These are phyloP conservation scores for Nomada fabriciana DNA, from an alignment of 2,888 invertebrate genomes.

Conservation along the genomic window DNA sequence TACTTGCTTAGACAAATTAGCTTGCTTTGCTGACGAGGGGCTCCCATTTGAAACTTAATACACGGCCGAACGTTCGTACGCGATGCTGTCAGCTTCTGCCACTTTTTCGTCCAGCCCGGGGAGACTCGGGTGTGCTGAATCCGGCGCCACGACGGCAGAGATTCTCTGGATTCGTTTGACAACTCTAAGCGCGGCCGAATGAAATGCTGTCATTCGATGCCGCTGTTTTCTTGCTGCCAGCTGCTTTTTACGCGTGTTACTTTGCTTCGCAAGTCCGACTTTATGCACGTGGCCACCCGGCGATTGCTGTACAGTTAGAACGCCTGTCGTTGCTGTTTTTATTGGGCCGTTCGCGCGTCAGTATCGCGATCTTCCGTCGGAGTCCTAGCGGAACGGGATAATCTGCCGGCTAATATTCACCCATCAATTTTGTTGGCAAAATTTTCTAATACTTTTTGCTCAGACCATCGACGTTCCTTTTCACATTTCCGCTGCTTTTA, in stretches of 20 bases:
- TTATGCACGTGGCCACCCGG: neutral
- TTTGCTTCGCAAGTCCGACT: neutral
- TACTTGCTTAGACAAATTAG: conserved; percentile 59
- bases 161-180: neutral
- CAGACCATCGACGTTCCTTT: too few relatives aligned
- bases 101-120: conserved; percentile 28
- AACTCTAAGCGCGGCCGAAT: conserved; percentile 34
- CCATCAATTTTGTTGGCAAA: too few relatives aligned
- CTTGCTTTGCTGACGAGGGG: conserved; percentile 32
- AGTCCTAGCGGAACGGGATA: too few relatives aligned
- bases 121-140: conserved; percentile 19
- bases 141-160: conserved; percentile 6
- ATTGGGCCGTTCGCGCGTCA: neutral
- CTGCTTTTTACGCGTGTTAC: conserved; percentile 32
- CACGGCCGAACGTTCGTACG: conserved; percentile 28
- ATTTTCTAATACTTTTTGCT: too few relatives aligned
- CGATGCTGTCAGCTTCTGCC: conserved; percentile 12
- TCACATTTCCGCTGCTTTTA: too few relatives aligned
- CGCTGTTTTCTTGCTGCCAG: neutral
- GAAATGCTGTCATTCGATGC: conserved; percentile 37
- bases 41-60: conserved; percentile 55
- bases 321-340: neutral
- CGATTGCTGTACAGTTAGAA: conserved; percentile 36
- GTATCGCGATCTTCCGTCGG: neutral
- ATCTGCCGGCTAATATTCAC: too few relatives aligned